A percentile compares a stretch with the other conserved stretches of the same genome.
These are phyloP conservation scores for Hemicordylus capensis DNA, from an alignment of 2,113 vertebrate genomes.

Conservation along the genomic window DNA sequence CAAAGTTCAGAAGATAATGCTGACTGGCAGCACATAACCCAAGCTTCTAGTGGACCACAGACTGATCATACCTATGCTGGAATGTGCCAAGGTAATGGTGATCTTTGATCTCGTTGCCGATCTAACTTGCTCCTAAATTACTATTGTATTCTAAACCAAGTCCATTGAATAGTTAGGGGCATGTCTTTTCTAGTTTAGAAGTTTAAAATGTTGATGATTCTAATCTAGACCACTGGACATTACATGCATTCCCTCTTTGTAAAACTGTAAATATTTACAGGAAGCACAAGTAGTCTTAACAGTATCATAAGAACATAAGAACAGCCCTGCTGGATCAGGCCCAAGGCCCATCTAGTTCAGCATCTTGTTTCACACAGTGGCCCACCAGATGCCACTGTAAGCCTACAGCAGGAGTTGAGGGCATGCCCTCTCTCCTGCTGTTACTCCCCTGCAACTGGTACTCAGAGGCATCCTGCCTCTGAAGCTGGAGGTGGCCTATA, in stretches of 20 bases:
- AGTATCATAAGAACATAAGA: too few relatives aligned
- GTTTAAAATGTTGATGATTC: neutral
- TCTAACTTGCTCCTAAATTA: neutral
- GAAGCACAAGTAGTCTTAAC: neutral
- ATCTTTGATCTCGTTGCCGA: slow-evolving; percentile 16
- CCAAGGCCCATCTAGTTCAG: too few relatives aligned
- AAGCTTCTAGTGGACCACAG: slow-evolving; percentile 73
- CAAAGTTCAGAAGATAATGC: slow-evolving; percentile 79
- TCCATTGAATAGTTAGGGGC: slow-evolving; percentile 8
- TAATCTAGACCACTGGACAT: neutral
- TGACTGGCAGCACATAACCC: slow-evolving; percentile 78
- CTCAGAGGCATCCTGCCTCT: too few relatives aligned
- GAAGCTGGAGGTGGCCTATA: too few relatives aligned
- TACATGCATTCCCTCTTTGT: neutral
- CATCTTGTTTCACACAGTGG: too few relatives aligned
- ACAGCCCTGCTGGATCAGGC: too few relatives aligned
- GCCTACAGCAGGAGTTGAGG: too few relatives aligned
- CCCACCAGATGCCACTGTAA: too few relatives aligned
- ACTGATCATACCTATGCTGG: slow-evolving; percentile 87
- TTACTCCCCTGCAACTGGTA: too few relatives aligned
- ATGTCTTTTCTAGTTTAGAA: neutral
- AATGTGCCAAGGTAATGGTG: slow-evolving; percentile 83
- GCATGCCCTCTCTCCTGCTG: too few relatives aligned
- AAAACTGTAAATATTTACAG: neutral
- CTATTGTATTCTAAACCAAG: slow-evolving; percentile 55